Base-by-base conservation (phyloP, 2,113 vertebrate genomes). In the Tachycineta bicolor region DNA sequence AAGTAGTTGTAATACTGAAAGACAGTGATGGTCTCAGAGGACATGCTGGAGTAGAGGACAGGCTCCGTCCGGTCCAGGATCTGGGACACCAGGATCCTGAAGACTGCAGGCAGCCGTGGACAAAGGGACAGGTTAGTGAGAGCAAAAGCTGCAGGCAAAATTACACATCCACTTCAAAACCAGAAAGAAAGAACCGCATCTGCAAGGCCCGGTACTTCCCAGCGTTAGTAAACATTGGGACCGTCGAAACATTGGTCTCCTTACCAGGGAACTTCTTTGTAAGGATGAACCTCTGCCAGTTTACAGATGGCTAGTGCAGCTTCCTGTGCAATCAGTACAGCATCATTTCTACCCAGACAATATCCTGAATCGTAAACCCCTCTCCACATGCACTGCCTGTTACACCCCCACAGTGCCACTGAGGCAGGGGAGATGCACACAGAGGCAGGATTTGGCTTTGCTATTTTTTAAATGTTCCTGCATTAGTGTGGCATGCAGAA, bases 1-100 rank as follows among this genome's bases (percentile, higher is more conserved):
- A 99, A 98, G 93, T 99, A 99, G 79, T 96, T 96, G 96, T 99
- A 98, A 87, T 99, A 99, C 97, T 99, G 99, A 95, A 99, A 99
- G 86, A 99, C 98, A 0, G 99, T 99, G 55, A 99, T 96, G 80
- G 99, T 98, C 89, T 99, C 99, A 1, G 98, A 98, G 69, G 98
- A 96, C 69, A 99, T 97, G 65, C 96, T 97, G 34, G 98, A 96
- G n/a, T 97, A 91, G 17, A 98, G 96, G 39, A 98, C 95, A 29
- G 98, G 97, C 80, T 99, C 98, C 0, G 96, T 97, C 79, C 97
- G 98, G 97, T 99, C 99, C 94, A 99, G 98, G 97, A 99, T 99
- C 94, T 99, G 99, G 41, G 98, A 98, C 87, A 99, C 98, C 71
- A 99, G 97, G 41, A 98, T 98, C 52, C 95, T 96, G 52, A 99